A percentile compares a stretch with the other conserved stretches of the same genome.
Conservation (phyloP, 2,888 invertebrate species). For the Scelioninae gen. 2 region DNA sequence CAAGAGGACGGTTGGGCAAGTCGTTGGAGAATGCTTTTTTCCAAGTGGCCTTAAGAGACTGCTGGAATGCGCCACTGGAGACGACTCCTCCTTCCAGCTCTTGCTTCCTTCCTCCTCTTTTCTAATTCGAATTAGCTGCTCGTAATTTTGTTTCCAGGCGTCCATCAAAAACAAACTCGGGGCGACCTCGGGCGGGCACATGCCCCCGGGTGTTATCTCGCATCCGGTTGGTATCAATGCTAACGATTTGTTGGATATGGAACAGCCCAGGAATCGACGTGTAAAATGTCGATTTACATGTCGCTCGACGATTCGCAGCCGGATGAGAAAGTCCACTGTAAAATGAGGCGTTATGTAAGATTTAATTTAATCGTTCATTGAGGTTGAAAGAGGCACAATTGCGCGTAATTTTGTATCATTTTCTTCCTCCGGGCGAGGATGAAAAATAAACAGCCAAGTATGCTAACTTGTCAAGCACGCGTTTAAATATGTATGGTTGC, state of each 20-base stretch:
- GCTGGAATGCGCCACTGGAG: no score
- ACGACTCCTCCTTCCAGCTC: constrained; percentile 15
- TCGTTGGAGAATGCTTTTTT: constrained; percentile 39
- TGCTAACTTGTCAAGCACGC: constrained; percentile 23
- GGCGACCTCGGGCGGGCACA: background rate
- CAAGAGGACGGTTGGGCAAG: constrained; percentile 45
- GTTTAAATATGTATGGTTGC: constrained; percentile 23
- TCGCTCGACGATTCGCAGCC: background rate
- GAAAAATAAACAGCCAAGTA: constrained; percentile 20
- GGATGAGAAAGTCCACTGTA: background rate
- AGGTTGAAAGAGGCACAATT: background rate
- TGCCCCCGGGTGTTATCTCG: background rate
- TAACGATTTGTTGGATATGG: background rate
- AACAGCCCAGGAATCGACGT: background rate
- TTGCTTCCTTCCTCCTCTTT: background rate
- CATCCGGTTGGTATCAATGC: background rate
- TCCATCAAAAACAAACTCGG: background rate
- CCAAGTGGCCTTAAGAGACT: constrained; percentile 42
- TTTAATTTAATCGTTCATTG: constrained; percentile 3
- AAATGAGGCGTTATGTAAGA: constrained; percentile 7
- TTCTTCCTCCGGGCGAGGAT: background rate
- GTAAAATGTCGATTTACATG: background rate
- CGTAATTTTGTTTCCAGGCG: background rate
- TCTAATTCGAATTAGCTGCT: constrained; percentile 27
- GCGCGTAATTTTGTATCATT: constrained; percentile 10